A percentile compares a stretch with the other conserved stretches of the same genome.
Evolutionary conservation across 2,113 vertebrate species (phyloP).

Genomic region (Anthoscopus minutus): DNA sequence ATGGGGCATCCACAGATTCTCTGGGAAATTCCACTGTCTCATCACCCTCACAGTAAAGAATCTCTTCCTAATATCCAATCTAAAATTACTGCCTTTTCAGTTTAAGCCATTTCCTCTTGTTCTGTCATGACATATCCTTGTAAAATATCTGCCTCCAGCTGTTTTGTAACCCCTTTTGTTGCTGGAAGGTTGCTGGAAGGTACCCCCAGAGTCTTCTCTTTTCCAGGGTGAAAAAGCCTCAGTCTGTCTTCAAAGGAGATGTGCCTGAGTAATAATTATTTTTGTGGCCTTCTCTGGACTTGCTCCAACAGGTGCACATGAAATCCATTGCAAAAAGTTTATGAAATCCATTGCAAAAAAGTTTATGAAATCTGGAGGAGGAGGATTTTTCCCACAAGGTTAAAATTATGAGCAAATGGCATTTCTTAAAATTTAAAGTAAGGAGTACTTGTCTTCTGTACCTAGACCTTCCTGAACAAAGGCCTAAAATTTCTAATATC

Average conservation of each 20-base stretch:
- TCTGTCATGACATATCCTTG: background rate
- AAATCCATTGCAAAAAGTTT: background rate
- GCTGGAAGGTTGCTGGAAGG: background rate
- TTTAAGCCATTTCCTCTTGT: background rate
- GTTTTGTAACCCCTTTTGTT: background rate
- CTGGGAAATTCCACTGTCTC: background rate
- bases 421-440: background rate
- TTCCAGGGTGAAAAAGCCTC: background rate
- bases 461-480: background rate
- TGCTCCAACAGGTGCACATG: background rate
- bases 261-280: background rate
- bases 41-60: background rate
- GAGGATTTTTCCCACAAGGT: background rate
- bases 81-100: background rate
- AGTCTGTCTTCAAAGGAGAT: background rate
- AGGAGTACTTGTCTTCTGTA: background rate
- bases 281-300: background rate
- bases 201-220: too few species aligned
- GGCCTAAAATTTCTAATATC: background rate
- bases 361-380: background rate
- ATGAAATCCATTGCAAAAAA: background rate
- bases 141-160: background rate
- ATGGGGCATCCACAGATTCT: background rate
- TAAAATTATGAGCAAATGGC: background rate
- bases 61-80: background rate